Evolutionary conservation across 2,888 invertebrate species (phyloP).

Genomic region (Panorpa germanica): DNA sequence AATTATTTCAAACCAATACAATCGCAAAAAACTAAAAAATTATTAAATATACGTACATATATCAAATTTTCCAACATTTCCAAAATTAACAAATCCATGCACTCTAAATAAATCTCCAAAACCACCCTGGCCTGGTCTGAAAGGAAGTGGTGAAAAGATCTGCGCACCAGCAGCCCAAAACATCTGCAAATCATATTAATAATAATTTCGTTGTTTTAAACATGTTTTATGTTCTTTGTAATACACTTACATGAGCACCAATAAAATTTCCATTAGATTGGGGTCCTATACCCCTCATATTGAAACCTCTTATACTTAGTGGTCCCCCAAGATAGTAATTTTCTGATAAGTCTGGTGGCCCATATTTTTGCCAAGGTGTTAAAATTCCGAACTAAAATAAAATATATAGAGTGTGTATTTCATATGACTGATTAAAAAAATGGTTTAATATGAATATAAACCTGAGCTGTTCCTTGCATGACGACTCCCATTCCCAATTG

Average conservation of each 20-base stretch:
- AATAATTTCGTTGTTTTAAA: constrained; percentile 22
- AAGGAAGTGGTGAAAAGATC: constrained; percentile 79
- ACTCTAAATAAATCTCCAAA: constrained; percentile 71
- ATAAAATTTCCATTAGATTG: constrained; percentile 55
- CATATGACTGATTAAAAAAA: no score
- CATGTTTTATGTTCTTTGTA: constrained; percentile 5
- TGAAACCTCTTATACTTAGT: constrained; percentile 71
- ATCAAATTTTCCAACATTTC: constrained; percentile 44
- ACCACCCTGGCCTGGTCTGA: constrained; percentile 56
- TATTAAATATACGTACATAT: constrained; percentile 15
- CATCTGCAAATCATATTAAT: constrained; percentile 27
- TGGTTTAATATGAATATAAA: no score
- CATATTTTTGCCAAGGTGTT: no score
- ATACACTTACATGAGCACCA: constrained; percentile 39
- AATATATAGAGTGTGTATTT: no score
- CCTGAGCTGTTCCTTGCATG: constrained; percentile 14
- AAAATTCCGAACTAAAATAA: no score
- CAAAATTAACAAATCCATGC: constrained; percentile 79
- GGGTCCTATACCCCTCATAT: constrained; percentile 72
- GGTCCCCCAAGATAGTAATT: constrained; percentile 83
- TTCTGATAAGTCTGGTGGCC: constrained; percentile 48
- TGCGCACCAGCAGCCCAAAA: constrained; percentile 81
- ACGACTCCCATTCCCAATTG: constrained; percentile 19
- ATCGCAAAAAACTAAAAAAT: not conserved
- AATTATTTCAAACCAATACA: constrained; percentile 1